phyloP scores from a whole-genome alignment of 2,113 vertebrate species.

The Heterocephalus glaber region DNA sequence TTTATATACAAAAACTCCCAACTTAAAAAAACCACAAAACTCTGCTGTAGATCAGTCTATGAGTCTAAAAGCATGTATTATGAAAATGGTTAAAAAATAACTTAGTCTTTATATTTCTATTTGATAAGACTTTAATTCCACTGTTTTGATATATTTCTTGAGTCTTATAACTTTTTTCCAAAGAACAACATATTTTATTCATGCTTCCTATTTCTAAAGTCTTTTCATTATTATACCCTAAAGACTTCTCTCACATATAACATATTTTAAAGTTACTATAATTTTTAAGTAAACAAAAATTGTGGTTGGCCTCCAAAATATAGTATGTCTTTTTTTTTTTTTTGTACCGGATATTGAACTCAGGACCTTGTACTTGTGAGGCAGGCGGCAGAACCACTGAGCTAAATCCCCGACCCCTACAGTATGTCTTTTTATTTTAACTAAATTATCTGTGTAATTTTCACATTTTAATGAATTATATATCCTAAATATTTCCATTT shows the following conservation, averaged over 20 bases:
- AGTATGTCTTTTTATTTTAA: neutral
- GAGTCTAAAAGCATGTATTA: constrained; percentile 6
- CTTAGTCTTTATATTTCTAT: constrained; percentile 25
- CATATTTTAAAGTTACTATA: constrained; percentile 22
- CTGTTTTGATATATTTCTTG: constrained; percentile 40
- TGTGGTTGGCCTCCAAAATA: neutral
- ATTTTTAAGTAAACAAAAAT: constrained; percentile 36
- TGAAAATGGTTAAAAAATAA: constrained; percentile 20
- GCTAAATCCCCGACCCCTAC: too few relatives aligned
- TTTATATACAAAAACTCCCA: neutral
- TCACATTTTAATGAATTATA: constrained; percentile 45
- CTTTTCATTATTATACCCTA: too few relatives aligned
- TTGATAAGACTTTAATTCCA: neutral
- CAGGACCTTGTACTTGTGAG: too few relatives aligned
- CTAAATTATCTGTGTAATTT: constrained; percentile 21
- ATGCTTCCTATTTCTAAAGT: neutral
- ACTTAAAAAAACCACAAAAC: neutral
- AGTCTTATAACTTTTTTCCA: neutral
- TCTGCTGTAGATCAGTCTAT: neutral
- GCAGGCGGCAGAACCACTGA: too few relatives aligned
- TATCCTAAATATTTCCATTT: constrained; percentile 26
- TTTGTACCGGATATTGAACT: too few relatives aligned
- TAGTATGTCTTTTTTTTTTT: neutral
- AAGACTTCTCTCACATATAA: neutral
- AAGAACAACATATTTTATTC: neutral